These are phyloP conservation scores for Protodeltote pygarga DNA, from an alignment of 2,888 invertebrate genomes.

Conservation along the genomic window DNA sequence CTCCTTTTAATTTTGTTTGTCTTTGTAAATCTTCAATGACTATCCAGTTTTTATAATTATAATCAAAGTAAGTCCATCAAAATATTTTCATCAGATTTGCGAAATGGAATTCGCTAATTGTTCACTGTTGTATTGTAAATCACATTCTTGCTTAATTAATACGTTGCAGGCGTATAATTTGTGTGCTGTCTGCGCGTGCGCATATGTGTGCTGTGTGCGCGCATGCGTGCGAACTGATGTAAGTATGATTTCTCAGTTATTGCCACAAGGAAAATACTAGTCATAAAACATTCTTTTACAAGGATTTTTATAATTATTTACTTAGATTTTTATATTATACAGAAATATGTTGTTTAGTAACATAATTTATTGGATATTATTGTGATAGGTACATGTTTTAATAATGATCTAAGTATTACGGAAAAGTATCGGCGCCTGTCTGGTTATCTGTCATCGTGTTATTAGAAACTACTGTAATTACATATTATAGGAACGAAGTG, in stretches of 20 bases:
- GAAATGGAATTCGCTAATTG: slow-evolving; percentile 57
- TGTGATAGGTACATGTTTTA: slow-evolving; percentile 7
- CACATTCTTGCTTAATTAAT: slow-evolving; percentile 66
- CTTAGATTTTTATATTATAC: slow-evolving; percentile 34
- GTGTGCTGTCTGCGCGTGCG: slow-evolving; percentile 31
- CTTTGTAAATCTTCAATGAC: no score
- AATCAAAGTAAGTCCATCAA: slow-evolving; percentile 33
- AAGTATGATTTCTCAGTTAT: slow-evolving; percentile 49
- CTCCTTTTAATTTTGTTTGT: no score
- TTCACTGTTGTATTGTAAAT: slow-evolving; percentile 55
- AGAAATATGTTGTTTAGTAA: slow-evolving; percentile 23
- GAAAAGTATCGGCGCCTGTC: slow-evolving; percentile 5
- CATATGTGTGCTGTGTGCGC: slow-evolving; percentile 22
- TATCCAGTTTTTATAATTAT: slow-evolving; percentile 17
- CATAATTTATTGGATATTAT: slow-evolving; percentile 22
- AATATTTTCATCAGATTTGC: slow-evolving; percentile 50
- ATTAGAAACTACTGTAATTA: background rate
- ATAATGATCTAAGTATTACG: slow-evolving; percentile 8
- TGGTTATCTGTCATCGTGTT: slow-evolving; percentile 1
- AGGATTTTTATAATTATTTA: slow-evolving; percentile 45
- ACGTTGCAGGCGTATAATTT: slow-evolving; percentile 41
- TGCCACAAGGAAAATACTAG: slow-evolving; percentile 49
- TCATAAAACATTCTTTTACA: slow-evolving; percentile 41
- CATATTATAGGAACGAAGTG: background rate
- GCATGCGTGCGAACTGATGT: slow-evolving; percentile 49